Percentiles rank a stretch among this genome's conserved stretches.
phyloP scores from a whole-genome alignment of 2,113 vertebrate genomes.

The Taxidea taxus region DNA sequence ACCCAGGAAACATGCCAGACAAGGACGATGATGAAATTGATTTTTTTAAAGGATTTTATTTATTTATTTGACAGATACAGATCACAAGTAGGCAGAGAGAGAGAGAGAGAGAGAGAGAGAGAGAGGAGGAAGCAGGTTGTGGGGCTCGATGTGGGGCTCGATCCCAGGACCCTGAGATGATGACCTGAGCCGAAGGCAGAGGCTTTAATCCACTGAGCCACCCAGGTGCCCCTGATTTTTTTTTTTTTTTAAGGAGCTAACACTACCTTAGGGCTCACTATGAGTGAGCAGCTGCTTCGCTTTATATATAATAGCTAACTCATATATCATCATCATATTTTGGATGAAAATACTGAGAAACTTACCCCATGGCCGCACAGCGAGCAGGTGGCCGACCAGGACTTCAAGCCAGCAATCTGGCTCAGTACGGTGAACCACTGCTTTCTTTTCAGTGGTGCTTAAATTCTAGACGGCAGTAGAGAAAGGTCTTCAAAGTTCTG shows the following conservation, averaged over 20 bases:
- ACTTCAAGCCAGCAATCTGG: background rate
- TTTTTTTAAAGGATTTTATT: too few relatives aligned
- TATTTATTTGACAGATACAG: too few relatives aligned
- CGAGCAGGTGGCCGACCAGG: background rate
- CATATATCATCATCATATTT: background rate
- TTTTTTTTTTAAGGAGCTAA: background rate
- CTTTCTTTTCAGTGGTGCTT: background rate
- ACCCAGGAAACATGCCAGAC: background rate
- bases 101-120: too few relatives aligned
- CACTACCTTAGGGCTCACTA: background rate
- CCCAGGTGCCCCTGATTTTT: too few relatives aligned
- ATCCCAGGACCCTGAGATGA: too few relatives aligned
- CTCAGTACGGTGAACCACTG: background rate
- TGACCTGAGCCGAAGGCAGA: too few relatives aligned
- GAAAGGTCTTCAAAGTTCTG: background rate
- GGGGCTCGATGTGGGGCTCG: too few relatives aligned
- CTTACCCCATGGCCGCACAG: background rate
- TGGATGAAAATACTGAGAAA: background rate
- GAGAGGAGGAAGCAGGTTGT: too few relatives aligned
- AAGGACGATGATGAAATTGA: background rate
- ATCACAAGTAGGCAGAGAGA: too few relatives aligned
- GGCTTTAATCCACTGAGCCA: too few relatives aligned
- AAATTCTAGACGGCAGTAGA: background rate
- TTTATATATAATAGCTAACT: background rate
- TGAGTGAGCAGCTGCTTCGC: background rate